phyloP scores from a whole-genome alignment of 1,140 invertebrate genomes.

The Cryptotermes secundus region DNA sequence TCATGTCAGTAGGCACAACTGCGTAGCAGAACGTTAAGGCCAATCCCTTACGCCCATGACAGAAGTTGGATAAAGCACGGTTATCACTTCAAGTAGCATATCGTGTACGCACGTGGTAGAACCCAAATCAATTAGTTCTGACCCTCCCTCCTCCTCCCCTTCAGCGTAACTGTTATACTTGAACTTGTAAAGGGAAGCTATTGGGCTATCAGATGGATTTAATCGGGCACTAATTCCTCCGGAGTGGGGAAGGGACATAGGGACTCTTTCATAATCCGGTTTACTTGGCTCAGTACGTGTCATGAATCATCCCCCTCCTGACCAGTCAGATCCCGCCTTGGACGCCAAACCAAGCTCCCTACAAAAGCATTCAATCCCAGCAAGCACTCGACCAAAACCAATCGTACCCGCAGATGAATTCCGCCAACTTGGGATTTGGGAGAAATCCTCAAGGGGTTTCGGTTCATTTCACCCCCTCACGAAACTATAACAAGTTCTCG shows the following conservation, averaged over 20 bases:
- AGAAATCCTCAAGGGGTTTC: not conserved
- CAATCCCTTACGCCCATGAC: not conserved
- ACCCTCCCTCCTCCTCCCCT: not conserved
- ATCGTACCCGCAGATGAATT: conserved; percentile 33
- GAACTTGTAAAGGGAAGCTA: not conserved
- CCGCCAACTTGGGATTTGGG: conserved; percentile 25
- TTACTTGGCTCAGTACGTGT: conserved; percentile 23
- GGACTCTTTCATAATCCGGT: conserved; percentile 25
- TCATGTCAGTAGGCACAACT: not conserved
- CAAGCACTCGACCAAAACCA: conserved; percentile 25
- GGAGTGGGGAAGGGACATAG: not conserved
- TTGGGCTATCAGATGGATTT: conserved; percentile 19
- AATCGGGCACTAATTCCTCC: conserved; percentile 30
- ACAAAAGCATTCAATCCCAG: conserved; percentile 31
- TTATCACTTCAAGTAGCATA: not conserved
- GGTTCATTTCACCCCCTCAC: not conserved
- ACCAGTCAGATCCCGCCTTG: too few relatives aligned
- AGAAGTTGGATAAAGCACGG: not conserved
- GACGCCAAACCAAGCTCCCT: conserved; percentile 13
- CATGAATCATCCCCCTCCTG: conserved; percentile 27
- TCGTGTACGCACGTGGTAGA: not conserved
- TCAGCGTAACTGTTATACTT: not conserved
- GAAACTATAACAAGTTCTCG: not conserved
- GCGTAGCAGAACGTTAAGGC: not conserved
- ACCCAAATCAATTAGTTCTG: conserved; percentile 26